Base-by-base conservation (phyloP, 2,113 vertebrate species). In the Megaptera novaeangliae region DNA sequence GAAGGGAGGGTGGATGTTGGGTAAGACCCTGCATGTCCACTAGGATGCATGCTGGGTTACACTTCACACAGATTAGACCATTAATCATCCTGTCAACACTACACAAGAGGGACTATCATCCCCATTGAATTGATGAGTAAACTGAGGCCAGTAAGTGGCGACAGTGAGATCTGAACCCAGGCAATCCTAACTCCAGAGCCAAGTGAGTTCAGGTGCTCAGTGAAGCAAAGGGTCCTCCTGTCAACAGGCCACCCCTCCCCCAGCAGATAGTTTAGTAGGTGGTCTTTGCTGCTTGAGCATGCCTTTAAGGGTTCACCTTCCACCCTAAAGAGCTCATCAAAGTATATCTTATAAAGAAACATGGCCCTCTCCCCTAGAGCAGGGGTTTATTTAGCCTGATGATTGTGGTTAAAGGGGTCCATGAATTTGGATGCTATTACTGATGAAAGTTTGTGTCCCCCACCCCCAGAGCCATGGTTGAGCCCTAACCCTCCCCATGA, bases 21-120 rank as follows among this genome's bases (percentile, higher is more conserved):
- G 49, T n/a, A 36, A 39, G 15, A 41, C 31, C 21, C 0, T 5
- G 46, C 36, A 2, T 4, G 36, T 18, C 34, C 15, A 31, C 74
- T 10, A 3, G 44, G n/a, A 12, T 13, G 31, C 25, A 5, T 8
- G 3, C 25, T 18, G 2, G 18, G 20, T 20, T 14, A 13, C 13
- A 2, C 29, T 10, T n/a, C 64, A 3, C 64, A 4, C 10, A 4
- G 46, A 46, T 29, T 18, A 55, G 23, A 44, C 57, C 55, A 5
- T 1, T 21, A 17, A 34, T 78, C 55, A 31, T 39, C 55, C 36
- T 8, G 2, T 36, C 21, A 11, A 6, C 44, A 55, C 3, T 6
- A 59, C 29, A 44, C 9, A 14, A n/a, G 46, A 31, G 29, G 63
- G 29, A 18, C 36, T 55, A 1, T 55, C 29, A 36, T 23, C 25